Evolutionary conservation across 2,888 invertebrate species (phyloP).

Genomic region (Cheilosia vulpina): DNA sequence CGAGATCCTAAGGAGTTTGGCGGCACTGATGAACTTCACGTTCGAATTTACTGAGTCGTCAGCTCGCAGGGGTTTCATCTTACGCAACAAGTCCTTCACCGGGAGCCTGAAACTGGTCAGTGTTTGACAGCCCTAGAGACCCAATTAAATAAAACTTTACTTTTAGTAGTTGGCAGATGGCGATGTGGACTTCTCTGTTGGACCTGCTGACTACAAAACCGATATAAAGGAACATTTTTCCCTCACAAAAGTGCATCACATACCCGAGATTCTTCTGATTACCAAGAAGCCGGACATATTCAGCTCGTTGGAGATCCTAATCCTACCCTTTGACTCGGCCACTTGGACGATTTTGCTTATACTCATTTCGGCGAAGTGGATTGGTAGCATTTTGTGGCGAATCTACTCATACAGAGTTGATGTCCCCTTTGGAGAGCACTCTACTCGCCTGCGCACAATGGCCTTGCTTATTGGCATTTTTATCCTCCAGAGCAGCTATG

Average conservation of each 20-base stretch:
- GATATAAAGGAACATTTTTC: too few species aligned
- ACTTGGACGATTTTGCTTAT: neutral
- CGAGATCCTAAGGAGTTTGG: neutral
- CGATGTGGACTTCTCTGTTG: too few species aligned
- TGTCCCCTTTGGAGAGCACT: neutral
- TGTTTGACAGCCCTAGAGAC: too few species aligned
- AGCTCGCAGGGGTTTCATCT: accelerated
- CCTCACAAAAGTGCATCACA: too few species aligned
- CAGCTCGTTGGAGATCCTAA: neutral
- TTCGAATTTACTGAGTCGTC: too few species aligned
- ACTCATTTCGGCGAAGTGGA: neutral
- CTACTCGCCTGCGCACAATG: neutral
- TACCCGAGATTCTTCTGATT: neutral
- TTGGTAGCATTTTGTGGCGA: neutral
- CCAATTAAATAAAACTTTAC: too few species aligned
- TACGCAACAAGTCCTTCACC: too few species aligned
- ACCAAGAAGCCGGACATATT: neutral
- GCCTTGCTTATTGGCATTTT: neutral
- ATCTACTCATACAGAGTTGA: neutral
- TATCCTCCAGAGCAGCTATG: neutral
- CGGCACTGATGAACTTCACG: neutral
- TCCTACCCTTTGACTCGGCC: neutral
- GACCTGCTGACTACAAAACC: too few species aligned
- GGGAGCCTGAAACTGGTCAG: too few species aligned
- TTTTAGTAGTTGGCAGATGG: too few species aligned